These are phyloP conservation scores for Trichopria drosophilae DNA, from an alignment of 2,888 invertebrate genomes.

Conservation along the genomic window DNA sequence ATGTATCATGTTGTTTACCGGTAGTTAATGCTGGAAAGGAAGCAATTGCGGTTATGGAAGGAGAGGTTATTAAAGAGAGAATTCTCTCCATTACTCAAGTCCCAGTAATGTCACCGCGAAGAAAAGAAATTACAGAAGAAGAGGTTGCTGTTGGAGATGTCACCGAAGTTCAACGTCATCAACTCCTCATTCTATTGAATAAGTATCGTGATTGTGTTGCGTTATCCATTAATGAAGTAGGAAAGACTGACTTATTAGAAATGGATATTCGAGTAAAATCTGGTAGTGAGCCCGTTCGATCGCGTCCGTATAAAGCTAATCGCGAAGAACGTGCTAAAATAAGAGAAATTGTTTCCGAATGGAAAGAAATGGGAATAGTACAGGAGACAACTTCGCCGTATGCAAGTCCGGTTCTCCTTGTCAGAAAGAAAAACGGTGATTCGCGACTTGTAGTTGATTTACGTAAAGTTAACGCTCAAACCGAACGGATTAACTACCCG, in stretches of 20 bases:
- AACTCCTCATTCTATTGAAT: too few species aligned
- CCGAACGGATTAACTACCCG: constrained; percentile 24
- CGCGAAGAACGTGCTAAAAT: constrained; percentile 21
- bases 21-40: too few species aligned
- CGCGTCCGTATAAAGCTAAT: constrained; percentile 23
- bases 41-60: too few species aligned
- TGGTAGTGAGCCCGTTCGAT: constrained; percentile 7
- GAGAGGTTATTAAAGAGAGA: too few species aligned
- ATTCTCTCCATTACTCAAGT: too few species aligned
- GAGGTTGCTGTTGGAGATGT: too few species aligned
- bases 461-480: constrained; percentile 24
- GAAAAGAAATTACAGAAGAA: too few species aligned
- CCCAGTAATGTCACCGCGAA: too few species aligned
- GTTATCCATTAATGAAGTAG: too few species aligned
- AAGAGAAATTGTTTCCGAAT: constrained; percentile 28
- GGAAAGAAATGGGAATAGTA: constrained; percentile 27
- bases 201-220: too few species aligned
- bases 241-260: background rate
- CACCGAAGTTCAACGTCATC: too few species aligned
- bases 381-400: constrained; percentile 29
- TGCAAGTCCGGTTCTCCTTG: constrained; percentile 33
- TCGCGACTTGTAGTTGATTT: constrained; percentile 34
- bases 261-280: constrained; percentile 23
- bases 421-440: constrained; percentile 32
- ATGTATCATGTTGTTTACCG: too few species aligned